Percentiles rank a stretch among this genome's conserved stretches.
These are phyloP conservation scores for Amphipyra berbera DNA, from an alignment of 2,888 invertebrate genomes.

Conservation along the genomic window DNA sequence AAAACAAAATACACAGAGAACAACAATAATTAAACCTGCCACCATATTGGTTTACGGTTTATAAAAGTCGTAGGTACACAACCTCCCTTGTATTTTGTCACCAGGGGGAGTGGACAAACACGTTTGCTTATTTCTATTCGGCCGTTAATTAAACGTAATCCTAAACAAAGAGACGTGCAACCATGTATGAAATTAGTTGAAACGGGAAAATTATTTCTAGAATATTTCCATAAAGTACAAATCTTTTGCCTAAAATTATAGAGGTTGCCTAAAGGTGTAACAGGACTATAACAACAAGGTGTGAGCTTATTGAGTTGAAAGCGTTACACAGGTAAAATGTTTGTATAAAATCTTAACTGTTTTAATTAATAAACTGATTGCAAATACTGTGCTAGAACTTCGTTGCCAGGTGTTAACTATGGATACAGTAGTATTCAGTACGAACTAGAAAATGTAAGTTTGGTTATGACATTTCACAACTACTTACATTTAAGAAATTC, in stretches of 20 bases:
- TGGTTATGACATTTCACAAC: too few relatives aligned
- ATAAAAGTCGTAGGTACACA: conserved; percentile 31
- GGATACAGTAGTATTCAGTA: background rate
- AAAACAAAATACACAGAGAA: conserved; percentile 10
- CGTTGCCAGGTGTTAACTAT: background rate
- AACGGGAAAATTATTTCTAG: conserved; percentile 21
- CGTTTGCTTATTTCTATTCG: conserved; percentile 42
- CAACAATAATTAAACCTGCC: conserved; percentile 25
- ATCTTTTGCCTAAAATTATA: conserved; percentile 21
- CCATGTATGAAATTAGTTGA: conserved; percentile 43
- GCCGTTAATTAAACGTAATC: conserved; percentile 55
- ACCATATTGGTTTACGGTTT: conserved; percentile 29
- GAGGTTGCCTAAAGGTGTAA: conserved; percentile 1
- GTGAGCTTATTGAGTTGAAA: conserved; percentile 20
- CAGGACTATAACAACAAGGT: conserved; percentile 14
- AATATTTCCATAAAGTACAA: conserved; percentile 10
- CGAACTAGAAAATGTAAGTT: background rate
- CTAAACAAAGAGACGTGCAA: conserved; percentile 57
- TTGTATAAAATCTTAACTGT: conserved; percentile 4
- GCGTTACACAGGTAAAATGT: conserved; percentile 5
- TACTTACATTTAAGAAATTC: too few relatives aligned
- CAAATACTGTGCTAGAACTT: background rate
- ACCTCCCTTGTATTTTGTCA: conserved; percentile 39
- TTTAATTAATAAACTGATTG: conserved; percentile 1
- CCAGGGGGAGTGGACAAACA: conserved; percentile 24